Evolutionary conservation across 2,888 invertebrate genomes (phyloP), one percentile per base, ranked within the genome.

Genomic region (Epsilonema sp.): DNA sequence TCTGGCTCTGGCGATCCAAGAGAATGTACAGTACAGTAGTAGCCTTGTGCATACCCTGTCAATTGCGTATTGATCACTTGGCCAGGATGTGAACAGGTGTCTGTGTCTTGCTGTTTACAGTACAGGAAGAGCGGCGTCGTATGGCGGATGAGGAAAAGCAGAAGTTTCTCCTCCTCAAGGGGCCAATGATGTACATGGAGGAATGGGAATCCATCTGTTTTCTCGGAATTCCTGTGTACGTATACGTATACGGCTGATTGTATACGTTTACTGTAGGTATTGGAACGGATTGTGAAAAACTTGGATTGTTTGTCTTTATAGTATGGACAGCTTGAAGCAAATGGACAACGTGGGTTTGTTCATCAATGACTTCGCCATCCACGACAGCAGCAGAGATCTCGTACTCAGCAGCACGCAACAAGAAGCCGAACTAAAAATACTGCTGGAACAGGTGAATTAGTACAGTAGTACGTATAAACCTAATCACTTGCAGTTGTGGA

Each of bases 141-240:
- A 52, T 58, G 56, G 26, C 50, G 3, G 56, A 54, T n/a, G 45
- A 45, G 13, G 56, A 58, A 19, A 46, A 48, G 4, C 52, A 53
- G 36, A 55, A 55, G 38, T 58, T 61, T 54, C 70, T 87, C 4
- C 70, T 79, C 49, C 71, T 86, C 2, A 86, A 86, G 53, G 92
- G 92, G 56, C 92, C 92, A 74, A 94, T 94, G 92, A 81, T 92
- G 60, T 90, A 84, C 67, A 89, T 94, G 87, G 83, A 84, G 56
- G 86, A 89, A 63, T 94, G 94, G 94, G 78, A 82, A 52, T 82
- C 87, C 78, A 85, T 94, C 72, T 83, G 92, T 78, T 94, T 89
- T 64, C 72, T 94, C 45, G 89, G 87, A 5, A 87, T 90, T 0
- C 92, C 92, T 0, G 84, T 90, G 72, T 72, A 61, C 61, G 66